phyloP scores from a whole-genome alignment of 2,113 vertebrate genomes.

The Cinclus cinclus region DNA sequence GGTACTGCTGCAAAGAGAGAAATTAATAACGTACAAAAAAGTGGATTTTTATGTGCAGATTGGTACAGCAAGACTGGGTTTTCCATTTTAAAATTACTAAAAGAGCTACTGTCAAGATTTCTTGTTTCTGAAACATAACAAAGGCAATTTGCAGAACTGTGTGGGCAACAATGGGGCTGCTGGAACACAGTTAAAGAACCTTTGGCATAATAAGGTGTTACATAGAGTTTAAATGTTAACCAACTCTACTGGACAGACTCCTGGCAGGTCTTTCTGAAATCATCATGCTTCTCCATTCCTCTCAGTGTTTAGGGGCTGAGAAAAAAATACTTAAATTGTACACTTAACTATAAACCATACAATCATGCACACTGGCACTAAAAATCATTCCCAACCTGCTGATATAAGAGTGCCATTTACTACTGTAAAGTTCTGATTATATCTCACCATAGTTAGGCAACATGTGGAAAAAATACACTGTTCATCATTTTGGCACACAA shows the following conservation, averaged over 20 bases:
- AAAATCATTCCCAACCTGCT: conserved; percentile 2
- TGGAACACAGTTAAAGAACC: neutral
- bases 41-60: neutral
- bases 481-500: conserved; percentile 67
- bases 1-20: neutral
- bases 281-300: neutral
- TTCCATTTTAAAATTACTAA: neutral
- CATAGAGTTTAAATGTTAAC: neutral
- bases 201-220: neutral
- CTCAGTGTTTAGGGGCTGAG: neutral
- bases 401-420: conserved; percentile 32
- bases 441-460: conserved; percentile 56
- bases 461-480: conserved; percentile 60
- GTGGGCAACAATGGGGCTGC: neutral
- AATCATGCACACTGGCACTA: neutral
- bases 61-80: neutral
- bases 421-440: conserved; percentile 37
- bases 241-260: neutral
- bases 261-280: neutral
- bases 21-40: neutral
- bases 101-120: neutral
- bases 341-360: neutral
- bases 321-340: neutral
- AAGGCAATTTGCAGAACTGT: neutral
- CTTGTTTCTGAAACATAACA: neutral